Evolutionary conservation across 2,113 vertebrate species (phyloP).

Genomic region (Nibea albiflora): DNA sequence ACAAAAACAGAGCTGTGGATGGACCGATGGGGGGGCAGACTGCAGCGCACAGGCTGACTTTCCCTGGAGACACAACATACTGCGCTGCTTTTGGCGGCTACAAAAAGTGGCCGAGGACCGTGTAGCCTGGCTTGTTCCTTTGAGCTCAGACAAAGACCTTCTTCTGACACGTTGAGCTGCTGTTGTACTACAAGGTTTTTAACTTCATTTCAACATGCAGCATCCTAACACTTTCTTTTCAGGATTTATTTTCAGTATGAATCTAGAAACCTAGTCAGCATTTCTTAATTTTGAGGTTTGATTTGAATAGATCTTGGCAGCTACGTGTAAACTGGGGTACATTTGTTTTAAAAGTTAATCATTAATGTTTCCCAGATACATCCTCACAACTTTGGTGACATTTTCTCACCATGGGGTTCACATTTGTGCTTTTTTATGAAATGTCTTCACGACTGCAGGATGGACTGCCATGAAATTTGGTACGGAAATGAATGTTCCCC

Average conservation of each 20-base stretch:
- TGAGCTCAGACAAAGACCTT: conserved; percentile 4
- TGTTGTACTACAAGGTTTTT: neutral
- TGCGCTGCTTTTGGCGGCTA: neutral
- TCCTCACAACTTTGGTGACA: neutral
- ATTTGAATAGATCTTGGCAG: neutral
- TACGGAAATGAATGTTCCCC: neutral
- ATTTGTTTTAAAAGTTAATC: neutral
- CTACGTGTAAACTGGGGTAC: neutral
- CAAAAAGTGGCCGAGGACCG: neutral
- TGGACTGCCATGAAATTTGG: neutral
- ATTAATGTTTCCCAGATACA: neutral
- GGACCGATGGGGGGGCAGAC: conserved; percentile 7
- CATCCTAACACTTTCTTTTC: neutral
- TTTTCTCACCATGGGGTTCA: neutral
- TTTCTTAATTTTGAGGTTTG: neutral
- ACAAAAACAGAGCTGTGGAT: neutral
- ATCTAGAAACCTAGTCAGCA: neutral
- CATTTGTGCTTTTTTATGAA: neutral
- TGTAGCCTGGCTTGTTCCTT: neutral
- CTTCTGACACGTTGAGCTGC: neutral
- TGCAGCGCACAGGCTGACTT: neutral
- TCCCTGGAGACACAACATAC: conserved; percentile 5
- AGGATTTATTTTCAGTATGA: neutral
- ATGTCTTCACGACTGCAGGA: neutral
- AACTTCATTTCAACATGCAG: neutral